Evolutionary conservation across 2,113 vertebrate genomes (phyloP).

Genomic region (Coreoperca whiteheadi): DNA sequence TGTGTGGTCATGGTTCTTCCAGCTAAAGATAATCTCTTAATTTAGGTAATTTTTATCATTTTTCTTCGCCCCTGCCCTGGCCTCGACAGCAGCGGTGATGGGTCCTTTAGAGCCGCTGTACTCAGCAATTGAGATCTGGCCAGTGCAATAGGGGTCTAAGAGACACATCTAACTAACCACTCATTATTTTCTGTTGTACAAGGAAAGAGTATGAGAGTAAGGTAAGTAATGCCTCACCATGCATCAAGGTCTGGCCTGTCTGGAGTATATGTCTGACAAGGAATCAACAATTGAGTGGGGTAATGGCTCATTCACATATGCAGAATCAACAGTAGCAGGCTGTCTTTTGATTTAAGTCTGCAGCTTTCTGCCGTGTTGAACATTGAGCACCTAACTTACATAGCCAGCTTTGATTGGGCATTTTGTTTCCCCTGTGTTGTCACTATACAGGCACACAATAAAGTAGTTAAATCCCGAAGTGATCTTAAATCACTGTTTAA

Average conservation of each 20-base stretch:
- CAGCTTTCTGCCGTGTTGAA: background rate
- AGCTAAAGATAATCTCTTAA: too few relatives aligned
- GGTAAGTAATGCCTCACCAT: background rate
- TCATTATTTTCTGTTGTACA: background rate
- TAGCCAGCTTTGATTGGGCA: background rate
- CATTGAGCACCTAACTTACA: background rate
- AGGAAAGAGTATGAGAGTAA: background rate
- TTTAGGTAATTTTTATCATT: too few relatives aligned
- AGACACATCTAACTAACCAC: background rate
- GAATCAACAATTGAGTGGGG: background rate
- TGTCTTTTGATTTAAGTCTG: background rate
- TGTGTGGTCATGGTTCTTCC: too few relatives aligned
- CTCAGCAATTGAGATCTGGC: background rate
- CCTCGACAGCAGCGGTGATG: background rate
- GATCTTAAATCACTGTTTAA: background rate
- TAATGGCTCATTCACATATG: background rate
- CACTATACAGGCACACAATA: too few relatives aligned
- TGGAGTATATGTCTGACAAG: background rate
- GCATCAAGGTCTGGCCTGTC: slow-evolving; percentile 1
- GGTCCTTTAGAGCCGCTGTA: background rate
- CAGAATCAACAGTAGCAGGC: background rate
- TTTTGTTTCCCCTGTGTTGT: background rate
- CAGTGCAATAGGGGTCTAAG: background rate
- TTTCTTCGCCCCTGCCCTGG: background rate
- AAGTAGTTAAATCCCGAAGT: background rate